phyloP scores from a whole-genome alignment of 2,888 invertebrate species.

The Lycocerus yunnanus region DNA sequence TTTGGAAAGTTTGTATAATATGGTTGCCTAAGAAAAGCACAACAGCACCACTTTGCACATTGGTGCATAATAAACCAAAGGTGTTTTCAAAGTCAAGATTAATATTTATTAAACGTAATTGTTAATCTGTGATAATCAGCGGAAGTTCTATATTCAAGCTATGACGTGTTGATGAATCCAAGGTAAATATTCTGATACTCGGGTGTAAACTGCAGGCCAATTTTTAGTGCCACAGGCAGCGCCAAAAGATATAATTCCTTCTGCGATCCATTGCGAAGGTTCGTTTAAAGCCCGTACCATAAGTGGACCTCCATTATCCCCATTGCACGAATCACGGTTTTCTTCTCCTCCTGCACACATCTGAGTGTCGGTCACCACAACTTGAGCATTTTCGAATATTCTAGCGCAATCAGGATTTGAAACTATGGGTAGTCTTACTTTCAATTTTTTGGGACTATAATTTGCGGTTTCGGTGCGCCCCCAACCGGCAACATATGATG shows the following conservation, averaged over 20 bases:
- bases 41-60: no score
- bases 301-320: slow-evolving; percentile 14
- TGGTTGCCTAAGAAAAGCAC: no score
- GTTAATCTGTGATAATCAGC: neutral
- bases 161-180: neutral
- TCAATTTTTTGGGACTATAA: slow-evolving; percentile 18
- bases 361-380: neutral
- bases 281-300: neutral
- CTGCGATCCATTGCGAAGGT: neutral
- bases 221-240: neutral
- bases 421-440: slow-evolving; percentile 6
- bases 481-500: neutral
- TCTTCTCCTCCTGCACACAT: slow-evolving; percentile 41
- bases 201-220: neutral
- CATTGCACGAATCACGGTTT: slow-evolving; percentile 40
- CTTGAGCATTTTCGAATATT: slow-evolving; percentile 43
- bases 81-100: no score
- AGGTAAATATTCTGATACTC: neutral
- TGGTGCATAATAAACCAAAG: neutral
- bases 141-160: neutral
- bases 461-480: slow-evolving; percentile 6
- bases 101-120: neutral
- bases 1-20: no score
- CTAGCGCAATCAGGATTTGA: slow-evolving; percentile 15
- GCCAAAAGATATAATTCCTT: neutral